Conservation (phyloP, 2,888 invertebrate species). For the Dicyrtoma fusca region DNA sequence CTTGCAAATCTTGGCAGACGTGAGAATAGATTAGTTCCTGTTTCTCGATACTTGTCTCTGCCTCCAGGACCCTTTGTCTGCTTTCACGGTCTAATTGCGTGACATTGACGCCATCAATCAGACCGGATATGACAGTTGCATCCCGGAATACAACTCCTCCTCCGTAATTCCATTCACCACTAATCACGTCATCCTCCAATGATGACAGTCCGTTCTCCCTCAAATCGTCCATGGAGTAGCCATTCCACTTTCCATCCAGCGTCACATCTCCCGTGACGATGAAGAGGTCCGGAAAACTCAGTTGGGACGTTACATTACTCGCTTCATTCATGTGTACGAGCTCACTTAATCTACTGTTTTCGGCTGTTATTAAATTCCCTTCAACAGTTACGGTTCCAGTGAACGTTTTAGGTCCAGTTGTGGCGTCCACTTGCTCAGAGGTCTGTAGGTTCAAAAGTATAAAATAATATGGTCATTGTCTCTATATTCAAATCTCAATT, state of each 20-base stretch:
- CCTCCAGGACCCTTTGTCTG: slow-evolving; percentile 26
- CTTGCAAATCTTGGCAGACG: slow-evolving; percentile 36
- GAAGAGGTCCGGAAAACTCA: slow-evolving; percentile 39
- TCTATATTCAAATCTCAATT: too few species aligned
- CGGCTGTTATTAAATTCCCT: slow-evolving; percentile 12
- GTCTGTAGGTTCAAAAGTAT: neutral
- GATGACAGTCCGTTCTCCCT: slow-evolving; percentile 39
- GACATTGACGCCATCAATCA: slow-evolving; percentile 38
- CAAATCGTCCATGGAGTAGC: slow-evolving; percentile 36
- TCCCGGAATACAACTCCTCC: slow-evolving; percentile 43
- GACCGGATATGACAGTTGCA: slow-evolving; percentile 36
- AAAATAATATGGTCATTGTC: neutral
- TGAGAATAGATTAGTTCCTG: slow-evolving; percentile 25
- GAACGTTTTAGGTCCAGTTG: slow-evolving; percentile 14
- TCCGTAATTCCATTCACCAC: slow-evolving; percentile 42
- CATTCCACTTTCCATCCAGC: slow-evolving; percentile 33
- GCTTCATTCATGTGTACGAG: slow-evolving; percentile 38
- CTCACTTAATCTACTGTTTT: slow-evolving; percentile 6
- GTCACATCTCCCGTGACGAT: slow-evolving; percentile 31
- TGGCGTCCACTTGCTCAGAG: neutral
- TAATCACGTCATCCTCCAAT: slow-evolving; percentile 42
- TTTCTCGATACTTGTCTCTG: slow-evolving; percentile 25
- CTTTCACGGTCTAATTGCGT: slow-evolving; percentile 30
- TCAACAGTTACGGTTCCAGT: slow-evolving; percentile 4
- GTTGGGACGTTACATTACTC: slow-evolving; percentile 29